phyloP scores from a whole-genome alignment of 2,797 vertebrate genomes.

The Merluccius polli region DNA sequence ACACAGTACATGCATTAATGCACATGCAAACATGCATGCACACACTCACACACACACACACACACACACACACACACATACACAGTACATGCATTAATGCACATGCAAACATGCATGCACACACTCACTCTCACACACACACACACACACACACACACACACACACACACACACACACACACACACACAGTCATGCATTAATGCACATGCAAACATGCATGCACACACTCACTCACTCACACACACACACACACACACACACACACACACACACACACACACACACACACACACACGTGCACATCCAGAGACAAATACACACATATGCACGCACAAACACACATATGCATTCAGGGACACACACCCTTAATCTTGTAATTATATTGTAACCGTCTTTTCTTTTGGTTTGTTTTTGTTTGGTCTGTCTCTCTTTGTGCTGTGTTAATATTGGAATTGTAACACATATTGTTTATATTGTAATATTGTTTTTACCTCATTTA shows the following conservation, averaged over 20 bases:
- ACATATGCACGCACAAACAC: too few species aligned
- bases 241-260: background rate
- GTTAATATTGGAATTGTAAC: too few species aligned
- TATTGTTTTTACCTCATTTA: too few species aligned
- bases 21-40: background rate
- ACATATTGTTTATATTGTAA: too few species aligned
- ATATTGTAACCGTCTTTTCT: too few species aligned
- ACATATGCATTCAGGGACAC: too few species aligned
- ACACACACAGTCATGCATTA: background rate
- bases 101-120: background rate
- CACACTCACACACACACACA: conserved; percentile 1
- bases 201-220: too few species aligned
- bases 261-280: background rate
- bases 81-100: background rate
- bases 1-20: background rate
- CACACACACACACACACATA: conserved; percentile 11
- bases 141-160: conserved; percentile 14
- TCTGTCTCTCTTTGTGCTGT: too few species aligned
- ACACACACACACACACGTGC: background rate
- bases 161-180: background rate
- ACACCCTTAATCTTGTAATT: too few species aligned
- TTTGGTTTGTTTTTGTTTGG: too few species aligned
- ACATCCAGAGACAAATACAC: background rate
- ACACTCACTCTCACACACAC: conserved; percentile 1
- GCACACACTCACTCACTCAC: background rate